A percentile compares a stretch with the other conserved stretches of the same genome.
phyloP scores from a whole-genome alignment of 1,140 invertebrate genomes.

The Euwallacea fornicatus region DNA sequence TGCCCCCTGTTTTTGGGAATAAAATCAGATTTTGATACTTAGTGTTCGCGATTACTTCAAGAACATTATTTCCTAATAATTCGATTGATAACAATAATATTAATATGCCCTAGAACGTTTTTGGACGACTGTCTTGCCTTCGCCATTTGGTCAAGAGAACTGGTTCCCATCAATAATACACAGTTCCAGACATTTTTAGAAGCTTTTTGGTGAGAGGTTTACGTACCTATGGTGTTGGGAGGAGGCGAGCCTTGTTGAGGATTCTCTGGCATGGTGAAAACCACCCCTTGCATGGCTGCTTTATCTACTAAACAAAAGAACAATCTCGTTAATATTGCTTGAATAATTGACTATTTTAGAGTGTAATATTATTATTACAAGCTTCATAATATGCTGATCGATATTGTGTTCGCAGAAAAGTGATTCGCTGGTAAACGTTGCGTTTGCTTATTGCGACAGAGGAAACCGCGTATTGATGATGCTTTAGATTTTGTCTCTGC shows the following conservation, averaged over 20 bases:
- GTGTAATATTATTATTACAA: background rate
- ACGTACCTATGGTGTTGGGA: constrained; percentile 48
- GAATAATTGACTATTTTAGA: no score
- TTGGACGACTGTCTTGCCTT: no score
- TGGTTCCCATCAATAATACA: no score
- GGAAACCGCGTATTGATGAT: constrained; percentile 4
- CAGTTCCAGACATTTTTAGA: no score
- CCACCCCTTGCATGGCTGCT: constrained; percentile 52
- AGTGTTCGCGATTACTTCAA: no score
- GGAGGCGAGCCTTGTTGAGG: constrained; percentile 50
- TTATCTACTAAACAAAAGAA: constrained; percentile 48
- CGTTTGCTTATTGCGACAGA: background rate
- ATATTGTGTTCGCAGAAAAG: constrained; percentile 17
- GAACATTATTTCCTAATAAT: no score
- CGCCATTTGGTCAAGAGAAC: no score
- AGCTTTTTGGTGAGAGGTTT: background rate
- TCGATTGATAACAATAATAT: no score
- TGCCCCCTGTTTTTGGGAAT: no score
- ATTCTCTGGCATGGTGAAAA: constrained; percentile 48
- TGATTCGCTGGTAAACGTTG: constrained; percentile 23
- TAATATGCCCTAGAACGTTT: no score
- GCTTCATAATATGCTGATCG: constrained; percentile 6
- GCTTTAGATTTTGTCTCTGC: background rate
- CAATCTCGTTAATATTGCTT: constrained; percentile 17
- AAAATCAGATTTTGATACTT: no score